A percentile compares a stretch with the other conserved stretches of the same genome.
Conservation (phyloP, 2,113 vertebrate genomes). For the Cyrtonyx montezumae region DNA sequence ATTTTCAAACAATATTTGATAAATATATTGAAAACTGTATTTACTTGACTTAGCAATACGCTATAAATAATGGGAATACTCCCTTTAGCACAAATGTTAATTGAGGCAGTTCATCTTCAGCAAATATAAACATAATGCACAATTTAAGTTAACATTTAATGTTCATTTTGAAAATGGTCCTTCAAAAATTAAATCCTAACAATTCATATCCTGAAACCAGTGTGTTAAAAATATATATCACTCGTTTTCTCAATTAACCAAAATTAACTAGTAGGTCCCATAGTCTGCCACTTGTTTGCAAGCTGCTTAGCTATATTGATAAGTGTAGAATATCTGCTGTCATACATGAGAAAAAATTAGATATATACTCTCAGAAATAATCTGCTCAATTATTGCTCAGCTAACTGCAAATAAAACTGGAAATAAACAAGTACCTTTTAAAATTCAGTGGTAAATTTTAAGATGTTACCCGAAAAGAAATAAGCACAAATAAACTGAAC, state of each 20-base stretch:
- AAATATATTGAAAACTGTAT: not conserved
- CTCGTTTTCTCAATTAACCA: not conserved
- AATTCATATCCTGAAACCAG: not conserved
- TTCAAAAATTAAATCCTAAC: not conserved
- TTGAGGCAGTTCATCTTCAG: not conserved
- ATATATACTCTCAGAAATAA: not conserved
- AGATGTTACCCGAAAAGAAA: not conserved
- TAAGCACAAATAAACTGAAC: not conserved
- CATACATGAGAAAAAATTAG: not conserved
- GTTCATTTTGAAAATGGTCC: not conserved
- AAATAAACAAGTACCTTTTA: not conserved
- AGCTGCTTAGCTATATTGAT: not conserved
- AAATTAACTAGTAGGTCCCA: not conserved
- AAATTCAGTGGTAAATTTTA: not conserved
- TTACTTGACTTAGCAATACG: not conserved
- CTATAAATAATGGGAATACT: not conserved
- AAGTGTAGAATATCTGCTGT: not conserved
- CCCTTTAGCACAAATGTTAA: not conserved
- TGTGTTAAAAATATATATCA: not conserved
- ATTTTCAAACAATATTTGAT: not conserved
- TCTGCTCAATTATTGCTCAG: not conserved
- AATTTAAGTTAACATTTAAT: not conserved
- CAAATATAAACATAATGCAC: not conserved
- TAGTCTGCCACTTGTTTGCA: not conserved
- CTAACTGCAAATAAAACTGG: not conserved